Evolutionary conservation across 2,797 vertebrate species (phyloP), one percentile per base, ranked within the genome.

Genomic region (Muscicapa comitata): DNA sequence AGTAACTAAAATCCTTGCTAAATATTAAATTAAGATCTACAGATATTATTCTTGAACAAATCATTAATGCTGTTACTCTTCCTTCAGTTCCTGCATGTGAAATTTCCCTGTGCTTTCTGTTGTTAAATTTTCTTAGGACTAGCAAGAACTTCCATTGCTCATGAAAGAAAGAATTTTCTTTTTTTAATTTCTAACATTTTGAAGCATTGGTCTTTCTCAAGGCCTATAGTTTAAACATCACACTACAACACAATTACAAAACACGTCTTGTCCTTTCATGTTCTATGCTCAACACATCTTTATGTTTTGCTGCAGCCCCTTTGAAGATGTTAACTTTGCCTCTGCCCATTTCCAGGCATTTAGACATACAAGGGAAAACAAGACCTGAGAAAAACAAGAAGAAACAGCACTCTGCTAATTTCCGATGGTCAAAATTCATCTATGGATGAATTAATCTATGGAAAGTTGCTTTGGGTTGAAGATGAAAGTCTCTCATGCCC

Each of bases 231-330:
- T 79, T 58, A 59, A 58, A 29, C 21, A 66, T 29, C 8, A 3
- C 23, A 54, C 21, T 19, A 11, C 23, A 19, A 17, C 19, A 73
- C 14, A 47, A 12, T 15, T 76, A 47, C 4, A 42, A 53, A 67
- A 48, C 10, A 2, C 9, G 17, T 40, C 17, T 48, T 45, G 10
- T 26, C 18, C 6, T 58, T 48, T 73, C 13, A 3, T 25, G 4
- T 38, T 33, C 35, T 54, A 7, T 37, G 7, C 5, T 43, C 3
- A 47, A 7, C 0, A 0, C 13, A 10, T 45, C 0, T 14, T 51
- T 67, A 17, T 9, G 10, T 42, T 61, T 45, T 65, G 8, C 35
- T 74, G 15, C 11, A 12, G n/a, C 50, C 12, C 13, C 10, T 73
- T 33, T 55, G 12, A 74, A 65, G 6, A 31, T 17, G 4, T 20